phyloP scores from a whole-genome alignment of 2,113 vertebrate genomes.

The Montifringilla adamsi region DNA sequence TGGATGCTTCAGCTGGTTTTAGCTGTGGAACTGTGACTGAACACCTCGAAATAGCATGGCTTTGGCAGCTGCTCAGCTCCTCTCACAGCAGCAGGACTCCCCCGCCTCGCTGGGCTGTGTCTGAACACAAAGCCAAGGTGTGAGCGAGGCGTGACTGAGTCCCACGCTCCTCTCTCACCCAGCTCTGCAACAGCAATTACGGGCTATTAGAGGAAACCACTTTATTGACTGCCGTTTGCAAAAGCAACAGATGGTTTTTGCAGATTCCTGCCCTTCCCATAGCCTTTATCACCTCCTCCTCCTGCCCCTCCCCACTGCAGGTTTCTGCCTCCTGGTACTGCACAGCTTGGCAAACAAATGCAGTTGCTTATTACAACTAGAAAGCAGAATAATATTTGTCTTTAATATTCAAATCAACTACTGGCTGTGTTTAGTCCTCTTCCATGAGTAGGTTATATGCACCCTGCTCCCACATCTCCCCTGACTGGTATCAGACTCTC shows the following conservation, averaged over 20 bases:
- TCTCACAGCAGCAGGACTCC: not conserved
- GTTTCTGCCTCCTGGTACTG: not conserved
- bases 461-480: not conserved
- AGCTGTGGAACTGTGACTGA: not conserved
- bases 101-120: not conserved
- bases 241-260: not conserved
- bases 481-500: not conserved
- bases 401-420: not conserved
- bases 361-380: not conserved
- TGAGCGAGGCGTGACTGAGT: not conserved
- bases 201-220: not conserved
- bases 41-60: not conserved
- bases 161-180: not conserved
- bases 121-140: not conserved
- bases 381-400: not conserved
- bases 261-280: not conserved
- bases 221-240: not conserved
- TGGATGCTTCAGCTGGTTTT: not conserved
- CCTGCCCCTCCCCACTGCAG: not conserved
- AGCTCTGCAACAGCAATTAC: not conserved
- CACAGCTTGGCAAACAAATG: not conserved
- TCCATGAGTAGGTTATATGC: not conserved
- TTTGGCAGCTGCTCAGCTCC: not conserved
- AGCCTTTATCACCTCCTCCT: not conserved
- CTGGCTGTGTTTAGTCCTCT: not conserved